phyloP scores from a whole-genome alignment of 2,113 vertebrate species.

The Dasyurus viverrinus region DNA sequence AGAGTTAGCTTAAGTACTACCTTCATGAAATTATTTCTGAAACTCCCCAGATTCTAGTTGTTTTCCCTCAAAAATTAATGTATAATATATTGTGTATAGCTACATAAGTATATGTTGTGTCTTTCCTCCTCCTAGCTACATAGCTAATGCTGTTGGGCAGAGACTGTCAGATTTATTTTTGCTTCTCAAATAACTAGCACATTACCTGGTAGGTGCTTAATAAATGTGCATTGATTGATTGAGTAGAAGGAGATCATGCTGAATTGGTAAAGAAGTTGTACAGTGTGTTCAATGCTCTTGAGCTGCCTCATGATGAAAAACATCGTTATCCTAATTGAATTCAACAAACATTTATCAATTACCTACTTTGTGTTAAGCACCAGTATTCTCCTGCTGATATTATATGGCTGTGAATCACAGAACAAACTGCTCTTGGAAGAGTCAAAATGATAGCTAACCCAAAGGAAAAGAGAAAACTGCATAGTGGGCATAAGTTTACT shows the following conservation, averaged over 20 bases:
- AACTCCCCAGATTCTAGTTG: neutral
- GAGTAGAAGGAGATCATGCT: neutral
- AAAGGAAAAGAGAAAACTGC: neutral
- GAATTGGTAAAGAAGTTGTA: neutral
- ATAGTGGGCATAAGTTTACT: neutral
- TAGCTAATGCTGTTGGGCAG: neutral
- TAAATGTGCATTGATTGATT: neutral
- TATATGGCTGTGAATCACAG: neutral
- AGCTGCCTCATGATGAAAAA: neutral
- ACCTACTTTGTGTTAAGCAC: neutral
- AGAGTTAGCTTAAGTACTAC: neutral
- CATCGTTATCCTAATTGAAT: neutral
- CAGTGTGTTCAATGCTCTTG: neutral
- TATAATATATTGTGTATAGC: neutral
- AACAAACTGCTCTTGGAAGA: neutral
- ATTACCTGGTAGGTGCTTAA: neutral
- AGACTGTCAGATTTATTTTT: neutral
- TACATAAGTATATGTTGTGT: neutral
- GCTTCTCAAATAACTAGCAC: neutral
- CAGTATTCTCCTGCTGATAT: neutral
- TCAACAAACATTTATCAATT: slow-evolving; percentile 3
- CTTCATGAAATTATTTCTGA: neutral
- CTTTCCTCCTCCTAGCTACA: neutral
- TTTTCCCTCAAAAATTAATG: neutral
- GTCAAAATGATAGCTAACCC: neutral